phyloP scores from a whole-genome alignment of 2,888 invertebrate species.

The Acleris cristana region DNA sequence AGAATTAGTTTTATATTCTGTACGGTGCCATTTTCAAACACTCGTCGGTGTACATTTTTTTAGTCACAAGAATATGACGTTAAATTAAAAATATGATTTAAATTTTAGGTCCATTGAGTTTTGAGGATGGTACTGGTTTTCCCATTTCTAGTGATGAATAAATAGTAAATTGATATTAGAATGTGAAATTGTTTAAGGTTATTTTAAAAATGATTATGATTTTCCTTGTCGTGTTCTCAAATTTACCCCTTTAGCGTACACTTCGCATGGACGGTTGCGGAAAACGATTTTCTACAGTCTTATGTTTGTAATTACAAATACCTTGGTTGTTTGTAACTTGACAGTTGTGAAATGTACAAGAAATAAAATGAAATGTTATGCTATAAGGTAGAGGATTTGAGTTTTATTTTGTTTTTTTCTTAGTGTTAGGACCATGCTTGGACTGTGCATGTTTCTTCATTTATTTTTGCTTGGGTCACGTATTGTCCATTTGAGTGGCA shows the following conservation, averaged over 20 bases:
- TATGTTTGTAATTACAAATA: conserved; percentile 24
- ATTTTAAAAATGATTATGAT: conserved; percentile 39
- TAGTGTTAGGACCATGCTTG: conserved; percentile 57
- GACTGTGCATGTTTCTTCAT: conserved; percentile 72
- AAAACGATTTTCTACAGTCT: conserved; percentile 15
- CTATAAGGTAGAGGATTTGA: conserved; percentile 70
- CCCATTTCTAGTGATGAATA: conserved; percentile 55
- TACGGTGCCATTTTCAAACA: conserved; percentile 68
- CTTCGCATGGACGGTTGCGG: conserved; percentile 1
- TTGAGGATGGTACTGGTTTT: conserved; percentile 63
- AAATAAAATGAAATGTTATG: conserved; percentile 69
- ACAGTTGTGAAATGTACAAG: conserved; percentile 79
- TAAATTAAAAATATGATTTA: conserved; percentile 27
- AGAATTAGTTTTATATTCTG: conserved; percentile 58
- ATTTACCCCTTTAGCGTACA: conserved; percentile 34
- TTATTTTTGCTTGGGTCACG: conserved; percentile 62
- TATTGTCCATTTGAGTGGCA: conserved; percentile 40
- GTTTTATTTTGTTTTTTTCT: conserved; percentile 68
- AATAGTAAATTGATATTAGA: conserved; percentile 62
- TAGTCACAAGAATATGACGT: conserved; percentile 33
- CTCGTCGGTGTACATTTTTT: conserved; percentile 46
- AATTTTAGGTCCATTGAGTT: conserved; percentile 42
- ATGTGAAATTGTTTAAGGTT: conserved; percentile 46
- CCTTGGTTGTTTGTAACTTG: conserved; percentile 67
- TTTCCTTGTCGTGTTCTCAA: conserved; percentile 41